Evolutionary conservation across 2,797 vertebrate species (phyloP), one percentile per base, ranked within the genome.

Genomic region (Tinamus major): DNA sequence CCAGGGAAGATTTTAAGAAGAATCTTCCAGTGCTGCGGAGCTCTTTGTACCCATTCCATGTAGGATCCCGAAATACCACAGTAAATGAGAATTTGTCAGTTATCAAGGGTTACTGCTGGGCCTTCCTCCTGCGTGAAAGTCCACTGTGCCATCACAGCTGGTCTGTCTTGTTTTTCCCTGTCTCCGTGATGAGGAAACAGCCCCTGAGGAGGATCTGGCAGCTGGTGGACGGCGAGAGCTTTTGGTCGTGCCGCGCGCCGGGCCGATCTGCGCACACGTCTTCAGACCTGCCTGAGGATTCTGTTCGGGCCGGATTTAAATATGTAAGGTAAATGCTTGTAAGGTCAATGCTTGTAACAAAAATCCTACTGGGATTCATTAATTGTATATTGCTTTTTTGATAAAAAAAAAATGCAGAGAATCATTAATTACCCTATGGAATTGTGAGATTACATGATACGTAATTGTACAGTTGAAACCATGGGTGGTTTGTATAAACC

Each of bases 381-480:
- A 94, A 94, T 93, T 97, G 91, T 96, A 95, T 95, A 96, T 95
- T 96, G 92, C 78, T 70, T 81, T 86, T 94, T 97, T 95, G 49
- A 88, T 79, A 46, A 46, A 33, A 89, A 92, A 89, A 92, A 92
- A 96, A 95, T 95, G 82, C 88, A 93, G 79, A 96, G 94, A 97
- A 91, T 96, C 72, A 85, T 93, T 95, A 89, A 95, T 97, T 92
- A 91, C 90, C 95, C 84, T 95, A 33, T 56, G 81, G 91, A 96
- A 90, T 94, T 95, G 92, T 80, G 89, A 97, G 90, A 87, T 95
- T 96, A 97, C 94, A 96, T 94, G 62, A 92, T 94, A 93, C 97
- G 94, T 97, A 97, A 95, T 93, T 87, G 85, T 90, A 46, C 87
- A 82, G 86, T 96, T 95, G 95, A 95, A 96, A 85, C 93, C 44